These are phyloP conservation scores for Pedionomus torquatus DNA, from an alignment of 2,113 vertebrate genomes.

Conservation along the genomic window DNA sequence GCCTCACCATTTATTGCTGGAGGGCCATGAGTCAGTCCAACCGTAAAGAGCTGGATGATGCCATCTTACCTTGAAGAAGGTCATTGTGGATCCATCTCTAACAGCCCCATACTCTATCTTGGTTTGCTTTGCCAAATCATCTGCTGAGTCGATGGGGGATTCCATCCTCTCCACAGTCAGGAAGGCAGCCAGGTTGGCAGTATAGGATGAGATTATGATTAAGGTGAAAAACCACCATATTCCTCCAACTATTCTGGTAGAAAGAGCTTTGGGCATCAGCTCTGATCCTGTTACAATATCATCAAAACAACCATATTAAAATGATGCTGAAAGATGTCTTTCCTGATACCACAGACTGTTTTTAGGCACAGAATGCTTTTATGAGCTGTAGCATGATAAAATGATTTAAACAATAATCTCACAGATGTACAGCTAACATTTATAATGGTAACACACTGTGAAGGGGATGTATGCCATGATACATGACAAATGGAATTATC, in stretches of 20 bases:
- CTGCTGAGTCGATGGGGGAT: conserved; percentile 95
- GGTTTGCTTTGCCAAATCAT: conserved; percentile 97
- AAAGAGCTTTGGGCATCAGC: conserved; percentile 98
- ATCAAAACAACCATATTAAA: conserved; percentile 69
- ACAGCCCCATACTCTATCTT: conserved; percentile 98
- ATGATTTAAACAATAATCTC: conserved; percentile 44
- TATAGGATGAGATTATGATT: conserved; percentile 98
- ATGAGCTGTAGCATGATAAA: conserved; percentile 23
- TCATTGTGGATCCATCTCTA: conserved; percentile 97
- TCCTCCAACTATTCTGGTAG: conserved; percentile 96
- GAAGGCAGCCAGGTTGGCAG: conserved; percentile 97
- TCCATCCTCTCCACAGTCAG: conserved; percentile 98
- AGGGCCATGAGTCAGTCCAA: background rate
- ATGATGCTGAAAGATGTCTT: background rate
- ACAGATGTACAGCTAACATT: conserved; percentile 48
- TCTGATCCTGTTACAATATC: conserved; percentile 88
- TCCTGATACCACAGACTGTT: background rate
- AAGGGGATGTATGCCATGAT: conserved; percentile 37
- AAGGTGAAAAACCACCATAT: conserved; percentile 99
- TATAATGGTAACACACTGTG: conserved; percentile 52
- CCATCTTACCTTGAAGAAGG: conserved; percentile 94
- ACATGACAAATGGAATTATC: conserved; percentile 54
- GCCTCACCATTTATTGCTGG: background rate
- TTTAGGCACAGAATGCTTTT: conserved; percentile 36
- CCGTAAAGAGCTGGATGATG: background rate